Base-by-base conservation (phyloP, 2,797 vertebrate species). In the Melanogrammus aeglefinus region DNA sequence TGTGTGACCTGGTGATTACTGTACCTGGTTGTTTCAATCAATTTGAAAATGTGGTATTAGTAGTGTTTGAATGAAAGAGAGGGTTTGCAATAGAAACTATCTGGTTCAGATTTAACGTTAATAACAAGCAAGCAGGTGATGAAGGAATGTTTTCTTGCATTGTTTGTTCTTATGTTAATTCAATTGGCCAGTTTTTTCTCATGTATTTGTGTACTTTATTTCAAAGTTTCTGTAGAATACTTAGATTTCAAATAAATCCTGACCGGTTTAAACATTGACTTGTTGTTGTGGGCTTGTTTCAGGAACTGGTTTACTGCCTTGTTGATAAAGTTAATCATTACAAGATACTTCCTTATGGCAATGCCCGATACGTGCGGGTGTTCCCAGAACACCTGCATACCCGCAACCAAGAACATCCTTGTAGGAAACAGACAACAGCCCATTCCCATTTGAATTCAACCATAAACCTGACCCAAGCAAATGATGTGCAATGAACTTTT, bases 271-370 rank as follows among this genome's bases (percentile, higher is more conserved):
- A 24, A 66, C 57, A 66, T 66, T 66, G 57, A 24, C 57, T 66
- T 27, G 57, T 66, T 24, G 51, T 8, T 6, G n/a, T 66, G n/a
- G n/a, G n/a, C 9, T 66, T 66, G 6, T 27, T 66, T 24, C 57
- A 66, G 57, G 57, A 66, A 66, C 8, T 66, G 57, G 57, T 66
- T 66, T 24, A 66, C 57, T 66, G 57, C 57, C n/a, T 66, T 66
- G n/a, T 66, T 21, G 24, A 66, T 66, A 66, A 66, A 24, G n/a
- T 27, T 9, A 8, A 8, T 27, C 24, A 66, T 24, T 27, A 8
- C n/a, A 66, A 66, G 57, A 66, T 66, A 66, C 57, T 66, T 66
- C 57, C 57, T 66, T 10, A 66, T 66, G 7, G 57, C 18, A 27
- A 66, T 3, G n/a, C 21, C 21, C 3, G 18, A 63, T 4, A 21